Base-by-base conservation (phyloP, 2,888 invertebrate species). In the Cryptocephalus moraei region DNA sequence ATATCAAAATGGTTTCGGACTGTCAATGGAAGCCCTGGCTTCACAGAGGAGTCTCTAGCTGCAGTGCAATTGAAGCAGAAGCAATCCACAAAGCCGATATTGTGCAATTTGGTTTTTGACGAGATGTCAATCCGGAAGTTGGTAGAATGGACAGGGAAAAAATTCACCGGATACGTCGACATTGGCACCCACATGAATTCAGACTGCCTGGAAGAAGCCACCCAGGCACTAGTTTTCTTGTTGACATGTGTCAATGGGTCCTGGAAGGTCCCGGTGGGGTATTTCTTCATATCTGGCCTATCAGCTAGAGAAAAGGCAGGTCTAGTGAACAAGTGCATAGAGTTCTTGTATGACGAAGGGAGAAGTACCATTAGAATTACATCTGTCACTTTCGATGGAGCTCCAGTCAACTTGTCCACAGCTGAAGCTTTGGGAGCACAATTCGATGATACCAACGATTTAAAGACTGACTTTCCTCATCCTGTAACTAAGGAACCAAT, bases 81-180 rank as follows among this genome's bases (percentile, higher is more conserved):
- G 41, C 32, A 36, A 47, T 38, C 31, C 9, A 39, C 47, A 11
- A 49, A 40, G 45, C 47, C 43, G 39, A 39, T 41, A 34, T 14
- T 56, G 14, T 55, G 51, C 44, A 52, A 52, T 39, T 44, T 56
- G 22, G 52, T 56, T 39, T 53, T 55, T 47, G 53, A 56, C 42
- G 53, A 53, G 32, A 50, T 55, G 10, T 41, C 54, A 41, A 48
- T 55, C 11, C 43, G 52, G 44, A 49, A 51, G 45, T 46, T 54
- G 33, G 38, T 55, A 33, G 50, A 56, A 44, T 55, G 39, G 48
- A 31, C 14, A 50, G 46, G 49, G 31, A 43, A 41, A 39, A 43
- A 53, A 47, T 53, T 49, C 46, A 52, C 45, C 51, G 53, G 54
- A n/a, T 56, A 53, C 48, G 50, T 55, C 8, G 45, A 56, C 49